Evolutionary conservation across 2,888 invertebrate genomes (phyloP).

Genomic region (Pherbina coryleti): DNA sequence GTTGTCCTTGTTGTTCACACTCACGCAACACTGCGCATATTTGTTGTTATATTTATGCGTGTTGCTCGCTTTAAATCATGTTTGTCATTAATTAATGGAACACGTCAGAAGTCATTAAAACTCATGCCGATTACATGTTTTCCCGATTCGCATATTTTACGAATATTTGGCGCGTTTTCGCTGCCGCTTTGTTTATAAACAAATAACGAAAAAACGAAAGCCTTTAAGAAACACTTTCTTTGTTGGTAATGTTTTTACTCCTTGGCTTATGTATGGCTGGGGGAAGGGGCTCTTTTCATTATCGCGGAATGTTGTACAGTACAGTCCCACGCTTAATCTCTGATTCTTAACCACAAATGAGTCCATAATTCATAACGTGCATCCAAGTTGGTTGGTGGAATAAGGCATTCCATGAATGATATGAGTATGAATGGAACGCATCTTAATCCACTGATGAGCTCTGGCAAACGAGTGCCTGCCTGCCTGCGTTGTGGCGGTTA

Average conservation of each 20-base stretch:
- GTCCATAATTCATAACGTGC: neutral
- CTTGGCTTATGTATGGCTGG: too few species aligned
- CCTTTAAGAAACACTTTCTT: too few species aligned
- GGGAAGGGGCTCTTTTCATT: too few species aligned
- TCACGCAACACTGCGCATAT: neutral
- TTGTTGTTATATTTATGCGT: neutral
- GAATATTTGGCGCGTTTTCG: too few species aligned
- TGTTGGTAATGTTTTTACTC: too few species aligned
- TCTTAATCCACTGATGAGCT: neutral
- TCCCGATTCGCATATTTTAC: neutral
- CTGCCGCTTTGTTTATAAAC: too few species aligned
- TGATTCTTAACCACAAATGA: neutral
- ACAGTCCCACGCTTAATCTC: neutral
- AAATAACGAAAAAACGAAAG: too few species aligned
- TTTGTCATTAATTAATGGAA: constrained; percentile 20
- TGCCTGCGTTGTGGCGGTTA: neutral
- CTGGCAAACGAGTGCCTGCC: neutral
- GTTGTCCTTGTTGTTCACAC: too few species aligned
- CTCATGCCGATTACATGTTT: neutral
- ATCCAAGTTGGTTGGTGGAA: neutral
- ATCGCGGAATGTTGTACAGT: too few species aligned
- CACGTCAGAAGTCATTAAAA: constrained; percentile 22
- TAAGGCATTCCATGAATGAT: neutral
- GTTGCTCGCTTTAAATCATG: neutral
- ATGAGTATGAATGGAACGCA: neutral